Conservation (phyloP, 2,797 vertebrate species). For the Falco peregrinus region DNA sequence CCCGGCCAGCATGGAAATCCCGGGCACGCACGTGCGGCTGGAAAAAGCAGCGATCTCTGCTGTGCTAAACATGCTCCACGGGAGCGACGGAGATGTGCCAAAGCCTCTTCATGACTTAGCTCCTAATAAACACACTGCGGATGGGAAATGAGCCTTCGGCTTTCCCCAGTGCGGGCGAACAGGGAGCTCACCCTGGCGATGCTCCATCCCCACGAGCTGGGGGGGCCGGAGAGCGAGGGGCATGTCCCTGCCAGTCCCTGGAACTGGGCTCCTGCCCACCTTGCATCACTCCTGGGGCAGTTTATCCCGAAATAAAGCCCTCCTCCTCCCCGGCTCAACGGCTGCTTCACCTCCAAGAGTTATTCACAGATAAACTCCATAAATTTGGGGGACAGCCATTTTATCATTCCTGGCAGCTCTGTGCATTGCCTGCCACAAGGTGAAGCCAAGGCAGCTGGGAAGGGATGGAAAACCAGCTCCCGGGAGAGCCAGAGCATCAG, state of each 20-base stretch:
- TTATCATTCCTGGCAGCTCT: constrained; percentile 64
- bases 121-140: constrained; percentile 6
- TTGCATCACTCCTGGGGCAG: not conserved
- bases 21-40: not conserved
- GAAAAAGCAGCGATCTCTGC: not conserved
- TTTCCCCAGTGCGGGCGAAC: not conserved
- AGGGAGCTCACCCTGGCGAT: fast-evolving
- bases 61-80: not conserved
- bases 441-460: not conserved
- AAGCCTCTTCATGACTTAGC: constrained; percentile 35
- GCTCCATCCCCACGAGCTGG: not conserved
- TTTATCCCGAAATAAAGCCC: not conserved
- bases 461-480: not conserved
- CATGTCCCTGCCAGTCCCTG: not conserved
- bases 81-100: constrained; percentile 15
- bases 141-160: not conserved
- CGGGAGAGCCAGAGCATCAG: fast-evolving
- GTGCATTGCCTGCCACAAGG: constrained; percentile 28
- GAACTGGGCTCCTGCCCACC: not conserved
- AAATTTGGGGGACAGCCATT: constrained; percentile 67
- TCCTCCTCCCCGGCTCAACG: not conserved
- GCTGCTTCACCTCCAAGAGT: constrained; percentile 52
- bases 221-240: fast-evolving
- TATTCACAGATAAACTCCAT: constrained; percentile 69
- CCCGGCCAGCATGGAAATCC: not conserved